Conservation (phyloP, 2,888 invertebrate species). For the Pollenia griseotomentosa region DNA sequence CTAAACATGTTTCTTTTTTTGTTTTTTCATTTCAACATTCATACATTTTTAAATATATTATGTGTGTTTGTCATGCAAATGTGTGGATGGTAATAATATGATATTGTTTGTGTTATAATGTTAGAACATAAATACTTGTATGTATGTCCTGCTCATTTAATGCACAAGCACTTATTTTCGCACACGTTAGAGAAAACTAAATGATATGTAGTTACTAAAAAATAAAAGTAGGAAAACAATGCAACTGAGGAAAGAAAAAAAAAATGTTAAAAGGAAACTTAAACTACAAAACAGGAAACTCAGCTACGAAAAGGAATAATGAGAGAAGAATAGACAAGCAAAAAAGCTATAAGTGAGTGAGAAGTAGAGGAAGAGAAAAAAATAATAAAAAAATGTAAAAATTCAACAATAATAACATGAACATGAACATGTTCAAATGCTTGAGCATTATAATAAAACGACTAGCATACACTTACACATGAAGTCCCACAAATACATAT, state of each 20-base stretch:
- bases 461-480: no score
- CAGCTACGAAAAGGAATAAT: constrained; percentile 38
- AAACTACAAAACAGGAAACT: constrained; percentile 68
- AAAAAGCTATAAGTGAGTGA: constrained; percentile 36
- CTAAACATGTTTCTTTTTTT: not conserved
- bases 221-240: constrained; percentile 56
- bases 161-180: constrained; percentile 68
- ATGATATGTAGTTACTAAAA: constrained; percentile 36
- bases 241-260: constrained; percentile 49
- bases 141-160: constrained; percentile 36
- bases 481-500: not conserved
- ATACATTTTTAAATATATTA: not conserved
- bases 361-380: constrained; percentile 3
- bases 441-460: constrained; percentile 55
- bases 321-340: constrained; percentile 22
- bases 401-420: constrained; percentile 61
- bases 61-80: not conserved
- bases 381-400: constrained; percentile 16
- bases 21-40: not conserved
- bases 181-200: constrained; percentile 58
- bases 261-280: constrained; percentile 66
- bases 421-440: constrained; percentile 64
- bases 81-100: not conserved
- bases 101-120: constrained; percentile 8
- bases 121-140: not conserved